Percentiles rank a stretch among this genome's conserved stretches.
phyloP scores from a whole-genome alignment of 2,797 vertebrate species.

The Eidolon dupreanum region DNA sequence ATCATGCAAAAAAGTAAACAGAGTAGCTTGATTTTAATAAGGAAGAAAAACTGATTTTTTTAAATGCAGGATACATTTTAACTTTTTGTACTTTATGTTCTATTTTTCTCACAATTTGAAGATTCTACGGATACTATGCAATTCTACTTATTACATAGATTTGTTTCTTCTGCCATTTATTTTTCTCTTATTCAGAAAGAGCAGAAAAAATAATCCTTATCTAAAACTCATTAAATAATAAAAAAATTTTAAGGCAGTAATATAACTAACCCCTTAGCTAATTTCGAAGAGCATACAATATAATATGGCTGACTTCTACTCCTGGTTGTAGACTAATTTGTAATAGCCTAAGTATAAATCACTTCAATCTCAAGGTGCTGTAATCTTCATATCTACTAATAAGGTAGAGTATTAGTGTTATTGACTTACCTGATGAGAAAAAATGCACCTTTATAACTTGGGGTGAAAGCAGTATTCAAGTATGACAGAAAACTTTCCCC shows the following conservation, averaged over 20 bases:
- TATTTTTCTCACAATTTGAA: neutral
- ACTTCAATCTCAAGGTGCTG: neutral
- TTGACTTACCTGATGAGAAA: conserved; percentile 63
- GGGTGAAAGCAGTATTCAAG: conserved; percentile 29
- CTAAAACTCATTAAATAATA: neutral
- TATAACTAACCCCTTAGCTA: neutral
- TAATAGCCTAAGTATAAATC: conserved; percentile 21
- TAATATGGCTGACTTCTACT: neutral
- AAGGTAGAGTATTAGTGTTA: neutral
- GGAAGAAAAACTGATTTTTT: neutral
- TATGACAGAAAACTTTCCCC: neutral
- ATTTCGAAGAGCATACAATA: neutral
- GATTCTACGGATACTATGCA: neutral
- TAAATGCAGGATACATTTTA: neutral
- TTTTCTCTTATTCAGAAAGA: conserved; percentile 17
- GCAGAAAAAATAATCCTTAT: conserved; percentile 7
- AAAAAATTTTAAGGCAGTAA: neutral
- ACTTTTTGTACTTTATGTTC: neutral
- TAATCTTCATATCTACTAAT: neutral
- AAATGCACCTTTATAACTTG: conserved; percentile 63
- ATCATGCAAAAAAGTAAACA: conserved; percentile 5
- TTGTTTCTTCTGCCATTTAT: neutral
- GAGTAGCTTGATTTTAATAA: neutral
- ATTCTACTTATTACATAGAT: conserved; percentile 13
- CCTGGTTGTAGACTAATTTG: neutral